Evolutionary conservation across 2,797 vertebrate genomes (phyloP).

Genomic region (Tolypeutes matacus): DNA sequence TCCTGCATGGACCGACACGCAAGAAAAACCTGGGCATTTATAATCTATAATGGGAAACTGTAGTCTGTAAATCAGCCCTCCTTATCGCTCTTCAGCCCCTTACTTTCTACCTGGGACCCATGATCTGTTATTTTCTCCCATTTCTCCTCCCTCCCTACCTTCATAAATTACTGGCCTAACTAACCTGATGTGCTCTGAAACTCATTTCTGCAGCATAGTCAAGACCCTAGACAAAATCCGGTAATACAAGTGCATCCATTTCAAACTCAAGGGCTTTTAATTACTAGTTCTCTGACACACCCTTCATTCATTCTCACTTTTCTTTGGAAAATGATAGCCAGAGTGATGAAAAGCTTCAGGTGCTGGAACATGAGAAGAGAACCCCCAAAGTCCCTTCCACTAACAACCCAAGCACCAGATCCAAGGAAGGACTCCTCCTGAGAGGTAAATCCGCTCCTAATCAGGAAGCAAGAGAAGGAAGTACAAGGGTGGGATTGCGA

Average conservation of each 20-base stretch:
- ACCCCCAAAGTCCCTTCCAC: neutral
- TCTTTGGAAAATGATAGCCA: slow-evolving; percentile 29
- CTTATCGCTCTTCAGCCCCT: too few relatives aligned
- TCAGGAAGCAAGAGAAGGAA: neutral
- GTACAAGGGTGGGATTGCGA: neutral
- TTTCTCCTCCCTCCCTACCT: too few relatives aligned
- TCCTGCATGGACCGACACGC: too few relatives aligned
- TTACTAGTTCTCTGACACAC: neutral
- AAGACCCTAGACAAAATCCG: neutral
- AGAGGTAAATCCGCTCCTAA: neutral
- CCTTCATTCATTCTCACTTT: neutral
- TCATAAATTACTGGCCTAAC: too few relatives aligned
- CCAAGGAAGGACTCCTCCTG: neutral
- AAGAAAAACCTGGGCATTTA: too few relatives aligned
- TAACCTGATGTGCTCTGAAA: too few relatives aligned
- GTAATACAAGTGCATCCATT: neutral
- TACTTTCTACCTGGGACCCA: too few relatives aligned
- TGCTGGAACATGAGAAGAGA: neutral
- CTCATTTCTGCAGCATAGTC: neutral
- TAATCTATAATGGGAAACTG: too few relatives aligned
- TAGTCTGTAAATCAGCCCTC: too few relatives aligned
- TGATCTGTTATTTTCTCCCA: too few relatives aligned
- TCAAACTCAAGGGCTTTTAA: slow-evolving; percentile 37
- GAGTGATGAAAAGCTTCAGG: slow-evolving; percentile 10
- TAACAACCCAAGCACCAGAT: neutral